Conservation (phyloP, 2,888 invertebrate genomes). For the Fabriciana adippe region DNA sequence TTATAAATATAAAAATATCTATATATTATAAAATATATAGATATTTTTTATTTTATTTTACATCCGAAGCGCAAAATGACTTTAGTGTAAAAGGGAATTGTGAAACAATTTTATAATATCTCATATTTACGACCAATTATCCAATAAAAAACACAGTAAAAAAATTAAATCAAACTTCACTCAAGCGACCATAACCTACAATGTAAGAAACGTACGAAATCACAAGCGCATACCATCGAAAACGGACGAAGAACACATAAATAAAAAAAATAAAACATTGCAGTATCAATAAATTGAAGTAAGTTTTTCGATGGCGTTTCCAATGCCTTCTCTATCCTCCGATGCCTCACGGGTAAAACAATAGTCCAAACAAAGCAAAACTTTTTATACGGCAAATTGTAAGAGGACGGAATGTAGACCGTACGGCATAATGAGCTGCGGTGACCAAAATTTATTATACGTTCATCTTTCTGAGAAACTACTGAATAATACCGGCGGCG, state of each 20-base stretch:
- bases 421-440: conserved; percentile 74
- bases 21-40: too few relatives aligned
- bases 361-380: conserved; percentile 59
- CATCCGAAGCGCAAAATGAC: too few relatives aligned
- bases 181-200: too few relatives aligned
- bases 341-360: conserved; percentile 49
- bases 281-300: conserved; percentile 1
- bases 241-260: not conserved
- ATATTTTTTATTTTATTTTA: too few relatives aligned
- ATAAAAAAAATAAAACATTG: conserved; percentile 1
- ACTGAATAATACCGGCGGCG: conserved; percentile 70
- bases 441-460: conserved; percentile 65
- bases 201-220: too few relatives aligned
- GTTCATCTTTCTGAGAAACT: conserved; percentile 69
- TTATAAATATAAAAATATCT: too few relatives aligned
- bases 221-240: not conserved
- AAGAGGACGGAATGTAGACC: conserved; percentile 72
- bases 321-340: conserved; percentile 8
- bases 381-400: conserved; percentile 64
- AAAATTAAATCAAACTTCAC: too few relatives aligned
- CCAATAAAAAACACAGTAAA: too few relatives aligned
- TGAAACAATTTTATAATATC: too few relatives aligned
- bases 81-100: too few relatives aligned
- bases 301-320: conserved; percentile 12
- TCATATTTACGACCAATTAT: not conserved